Conservation (phyloP, 2,113 vertebrate genomes). For the Accipiter cooperii region DNA sequence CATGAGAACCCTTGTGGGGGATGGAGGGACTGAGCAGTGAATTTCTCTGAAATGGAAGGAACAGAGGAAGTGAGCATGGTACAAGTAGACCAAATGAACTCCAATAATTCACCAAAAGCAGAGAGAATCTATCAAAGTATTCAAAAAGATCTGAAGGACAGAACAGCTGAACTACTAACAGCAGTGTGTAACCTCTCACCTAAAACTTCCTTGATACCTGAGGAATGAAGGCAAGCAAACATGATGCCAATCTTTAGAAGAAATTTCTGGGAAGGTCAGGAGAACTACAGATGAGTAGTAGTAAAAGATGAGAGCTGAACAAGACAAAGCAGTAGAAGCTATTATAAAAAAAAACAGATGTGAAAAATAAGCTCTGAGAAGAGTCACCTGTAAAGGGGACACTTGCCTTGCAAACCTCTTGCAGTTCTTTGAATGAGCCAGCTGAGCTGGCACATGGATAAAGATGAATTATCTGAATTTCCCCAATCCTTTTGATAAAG, state of each 20-base stretch:
- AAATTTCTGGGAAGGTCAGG: neutral
- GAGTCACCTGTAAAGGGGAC: neutral
- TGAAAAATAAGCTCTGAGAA: neutral
- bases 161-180: neutral
- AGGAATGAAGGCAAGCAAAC: neutral
- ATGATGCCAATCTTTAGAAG: neutral
- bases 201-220: neutral
- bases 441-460: neutral
- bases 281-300: neutral
- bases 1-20: neutral
- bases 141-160: neutral
- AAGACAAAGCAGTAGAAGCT: neutral
- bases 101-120: neutral
- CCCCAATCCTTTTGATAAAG: neutral
- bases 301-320: neutral
- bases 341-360: neutral
- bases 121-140: neutral
- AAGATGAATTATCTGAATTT: neutral
- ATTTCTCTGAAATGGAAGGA: neutral
- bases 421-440: neutral
- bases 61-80: neutral
- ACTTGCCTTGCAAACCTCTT: neutral
- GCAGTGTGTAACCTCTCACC: neutral
- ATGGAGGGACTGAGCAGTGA: neutral
- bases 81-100: neutral